These are phyloP conservation scores for Drosophila rhopaloa DNA, from an alignment of 1,140 invertebrate genomes.

Conservation along the genomic window DNA sequence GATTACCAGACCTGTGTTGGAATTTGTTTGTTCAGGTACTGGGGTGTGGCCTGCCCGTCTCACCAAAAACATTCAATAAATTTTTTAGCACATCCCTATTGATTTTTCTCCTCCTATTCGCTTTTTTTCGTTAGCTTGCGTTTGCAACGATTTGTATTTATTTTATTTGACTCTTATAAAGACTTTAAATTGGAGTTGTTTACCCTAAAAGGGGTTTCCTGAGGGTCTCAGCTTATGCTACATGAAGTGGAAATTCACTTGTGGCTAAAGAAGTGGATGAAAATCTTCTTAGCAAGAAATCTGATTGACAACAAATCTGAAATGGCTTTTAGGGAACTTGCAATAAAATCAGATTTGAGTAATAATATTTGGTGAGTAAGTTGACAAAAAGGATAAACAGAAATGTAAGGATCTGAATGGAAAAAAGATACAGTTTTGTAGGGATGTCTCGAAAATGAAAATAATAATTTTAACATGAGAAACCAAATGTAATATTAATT, in stretches of 20 bases:
- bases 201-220: conserved; percentile 28
- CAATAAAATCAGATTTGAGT: conserved; percentile 35
- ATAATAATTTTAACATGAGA: not conserved
- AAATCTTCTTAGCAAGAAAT: conserved; percentile 24
- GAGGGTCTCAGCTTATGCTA: conserved; percentile 13
- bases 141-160: conserved; percentile 56
- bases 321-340: not conserved
- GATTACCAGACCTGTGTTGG: conserved; percentile 67
- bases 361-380: conserved; percentile 13
- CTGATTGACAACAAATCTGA: conserved; percentile 46
- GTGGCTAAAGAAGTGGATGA: conserved; percentile 18
- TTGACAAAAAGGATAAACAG: conserved; percentile 6
- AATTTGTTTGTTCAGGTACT: conserved; percentile 68
- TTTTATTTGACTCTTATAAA: conserved; percentile 41
- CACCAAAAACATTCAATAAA: conserved; percentile 55
- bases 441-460: no score
- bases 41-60: conserved; percentile 44
- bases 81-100: conserved; percentile 44
- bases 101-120: conserved; percentile 34
- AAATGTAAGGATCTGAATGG: conserved; percentile 1
- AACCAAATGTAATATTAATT: no score
- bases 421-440: not conserved
- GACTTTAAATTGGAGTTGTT: conserved; percentile 60
- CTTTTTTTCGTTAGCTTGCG: conserved; percentile 6
- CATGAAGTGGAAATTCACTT: conserved; percentile 61